Evolutionary conservation across 2,113 vertebrate species (phyloP).

Genomic region (Vidua chalybeata): DNA sequence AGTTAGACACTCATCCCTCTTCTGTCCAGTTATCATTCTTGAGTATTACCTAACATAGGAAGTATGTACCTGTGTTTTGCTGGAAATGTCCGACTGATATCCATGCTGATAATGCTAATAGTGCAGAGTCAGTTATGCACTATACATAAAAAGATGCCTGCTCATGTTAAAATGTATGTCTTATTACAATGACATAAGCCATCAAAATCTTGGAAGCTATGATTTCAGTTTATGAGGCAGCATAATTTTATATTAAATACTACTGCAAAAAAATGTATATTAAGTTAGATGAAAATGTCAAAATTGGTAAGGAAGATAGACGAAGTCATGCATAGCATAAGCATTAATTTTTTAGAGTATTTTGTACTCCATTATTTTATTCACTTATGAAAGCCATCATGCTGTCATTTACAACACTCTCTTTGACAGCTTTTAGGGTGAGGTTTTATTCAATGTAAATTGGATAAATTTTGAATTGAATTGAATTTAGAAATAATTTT

Average conservation of each 20-base stretch:
- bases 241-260: not conserved
- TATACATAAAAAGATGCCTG: not conserved
- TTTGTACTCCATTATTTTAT: not conserved
- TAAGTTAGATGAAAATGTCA: not conserved
- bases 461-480: not conserved
- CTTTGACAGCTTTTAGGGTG: not conserved
- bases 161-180: not conserved
- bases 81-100: not conserved
- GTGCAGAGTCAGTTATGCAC: not conserved
- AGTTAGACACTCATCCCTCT: not conserved
- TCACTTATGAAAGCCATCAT: not conserved
- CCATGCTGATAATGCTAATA: not conserved
- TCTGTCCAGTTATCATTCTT: not conserved
- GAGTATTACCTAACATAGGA: not conserved
- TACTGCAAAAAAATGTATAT: not conserved
- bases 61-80: not conserved
- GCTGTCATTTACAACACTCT: not conserved
- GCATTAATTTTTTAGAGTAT: not conserved
- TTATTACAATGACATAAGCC: not conserved
- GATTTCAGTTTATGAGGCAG: not conserved
- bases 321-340: not conserved
- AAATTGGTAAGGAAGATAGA: not conserved
- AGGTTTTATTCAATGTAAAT: not conserved
- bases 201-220: not conserved
- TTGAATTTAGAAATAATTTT: not conserved